Evolutionary conservation across 2,888 invertebrate species (phyloP), one percentile per base, ranked within the genome.

Genomic region (Minunthozetes semirufus): DNA sequence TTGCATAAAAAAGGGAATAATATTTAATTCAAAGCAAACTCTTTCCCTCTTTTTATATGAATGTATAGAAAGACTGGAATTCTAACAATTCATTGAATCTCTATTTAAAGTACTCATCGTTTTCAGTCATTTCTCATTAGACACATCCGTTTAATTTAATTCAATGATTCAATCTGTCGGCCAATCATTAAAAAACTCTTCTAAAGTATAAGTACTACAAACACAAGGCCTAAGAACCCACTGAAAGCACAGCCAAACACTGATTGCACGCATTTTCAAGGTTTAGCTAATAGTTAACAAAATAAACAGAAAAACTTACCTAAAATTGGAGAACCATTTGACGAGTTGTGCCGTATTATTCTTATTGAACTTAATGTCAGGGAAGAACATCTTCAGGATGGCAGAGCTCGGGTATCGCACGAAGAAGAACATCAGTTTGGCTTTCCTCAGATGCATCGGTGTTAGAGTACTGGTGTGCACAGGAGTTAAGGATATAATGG

Each of bases 361-460:
- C 87, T 99, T 99, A 89, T 99, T 99, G 89, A 99, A 99, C 85
- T 95, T 95, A 87, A 99, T 97, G 87, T 99, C 99, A 59, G 98
- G 98, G 88, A 99, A 99, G 89, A 95, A 99, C 90, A 96, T 94
- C 88, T 99, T 99, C 85, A 99, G 90, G 80, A 98, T 93, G 82
- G 96, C 92, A 78, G 98, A 98, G 85, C 94, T 96, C 77, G 99
- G 99, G 86, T 99, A 99, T 82, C 99, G 89, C 81, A 96, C 96
- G 93, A 95, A 99, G 91, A 99, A 99, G 90, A 99, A 99, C 99
- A 99, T 99, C 86, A 99, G 88, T 88, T 99, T 99, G 80, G 99
- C 99, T 86, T 99, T 99, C 84, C 99, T 89, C 82, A 99, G 91
- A 87, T 99, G 99, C 94, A 98, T 96, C 83, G 98, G 98, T 81